These are phyloP conservation scores for Pseudomyrmex dendroicus DNA, from an alignment of 1,140 invertebrate species.

Conservation along the genomic window DNA sequence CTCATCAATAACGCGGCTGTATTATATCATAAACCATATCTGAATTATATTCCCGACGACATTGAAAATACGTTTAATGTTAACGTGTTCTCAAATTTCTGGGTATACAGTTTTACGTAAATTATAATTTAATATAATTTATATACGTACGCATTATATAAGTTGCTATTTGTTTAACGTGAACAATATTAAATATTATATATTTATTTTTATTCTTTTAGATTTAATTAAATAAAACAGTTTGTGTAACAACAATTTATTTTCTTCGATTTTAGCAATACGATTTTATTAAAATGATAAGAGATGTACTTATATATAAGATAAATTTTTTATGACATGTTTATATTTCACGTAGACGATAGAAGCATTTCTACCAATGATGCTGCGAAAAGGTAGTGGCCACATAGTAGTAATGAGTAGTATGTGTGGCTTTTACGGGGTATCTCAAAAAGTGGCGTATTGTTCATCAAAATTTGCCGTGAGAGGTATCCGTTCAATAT, in stretches of 20 bases:
- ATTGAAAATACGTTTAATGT: conserved; percentile 74
- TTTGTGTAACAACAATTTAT: not conserved
- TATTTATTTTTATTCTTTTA: not conserved
- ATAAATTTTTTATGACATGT: not conserved
- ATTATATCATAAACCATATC: conserved; percentile 70
- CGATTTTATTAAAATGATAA: not conserved
- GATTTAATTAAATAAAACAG: not conserved
- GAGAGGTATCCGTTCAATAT: conserved; percentile 86
- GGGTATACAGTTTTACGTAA: conserved; percentile 65
- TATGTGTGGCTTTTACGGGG: conserved; percentile 93
- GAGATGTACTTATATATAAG: not conserved
- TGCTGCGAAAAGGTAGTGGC: conserved; percentile 94
- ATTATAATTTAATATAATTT: not conserved
- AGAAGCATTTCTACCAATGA: conserved; percentile 93
- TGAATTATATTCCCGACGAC: conserved; percentile 70
- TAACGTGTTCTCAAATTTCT: conserved; percentile 79
- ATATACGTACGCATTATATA: not conserved
- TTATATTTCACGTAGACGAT: conserved; percentile 86
- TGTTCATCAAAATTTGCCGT: conserved; percentile 97
- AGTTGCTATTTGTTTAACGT: too few relatives aligned
- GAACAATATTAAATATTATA: not conserved
- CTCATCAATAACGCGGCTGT: conserved; percentile 80
- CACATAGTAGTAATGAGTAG: conserved; percentile 97
- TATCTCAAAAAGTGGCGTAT: conserved; percentile 94
- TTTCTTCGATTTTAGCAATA: too few relatives aligned